Conservation (phyloP, 2,797 vertebrate genomes). For the Leptoclinus maculatus region DNA sequence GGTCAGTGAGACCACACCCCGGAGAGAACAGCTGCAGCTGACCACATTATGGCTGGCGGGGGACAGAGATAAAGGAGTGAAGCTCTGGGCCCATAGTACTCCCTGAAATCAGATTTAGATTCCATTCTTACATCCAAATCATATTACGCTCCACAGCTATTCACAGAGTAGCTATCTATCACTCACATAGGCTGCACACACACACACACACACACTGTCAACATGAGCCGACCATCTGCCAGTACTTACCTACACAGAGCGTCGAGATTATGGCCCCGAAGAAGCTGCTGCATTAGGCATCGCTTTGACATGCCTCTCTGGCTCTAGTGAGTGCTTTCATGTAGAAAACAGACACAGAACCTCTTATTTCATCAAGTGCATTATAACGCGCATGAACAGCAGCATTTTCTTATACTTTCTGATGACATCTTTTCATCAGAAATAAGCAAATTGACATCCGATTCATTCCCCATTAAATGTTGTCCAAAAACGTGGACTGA, state of each 20-base stretch:
- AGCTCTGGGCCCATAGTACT: constrained; percentile 68
- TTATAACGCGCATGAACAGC: constrained; percentile 21
- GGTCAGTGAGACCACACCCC: constrained; percentile 64
- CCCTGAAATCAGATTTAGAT: constrained; percentile 78
- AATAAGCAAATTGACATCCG: constrained; percentile 26
- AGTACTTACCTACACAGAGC: constrained; percentile 61
- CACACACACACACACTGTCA: constrained; percentile 49
- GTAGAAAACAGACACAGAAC: constrained; percentile 27
- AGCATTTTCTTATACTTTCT: background rate
- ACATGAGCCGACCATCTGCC: constrained; percentile 71
- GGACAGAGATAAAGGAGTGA: constrained; percentile 69
- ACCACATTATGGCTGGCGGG: constrained; percentile 63
- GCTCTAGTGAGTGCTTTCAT: constrained; percentile 9
- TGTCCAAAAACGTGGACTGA: constrained; percentile 17
- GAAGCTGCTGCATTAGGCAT: constrained; percentile 35
- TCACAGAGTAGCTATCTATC: constrained; percentile 73
- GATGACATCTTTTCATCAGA: constrained; percentile 35
- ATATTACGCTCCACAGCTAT: constrained; percentile 73
- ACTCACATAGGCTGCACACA: constrained; percentile 40
- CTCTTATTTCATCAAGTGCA: constrained; percentile 27
- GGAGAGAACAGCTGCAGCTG: constrained; percentile 56
- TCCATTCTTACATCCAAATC: constrained; percentile 77
- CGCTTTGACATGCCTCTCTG: constrained; percentile 35
- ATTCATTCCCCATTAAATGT: constrained; percentile 44
- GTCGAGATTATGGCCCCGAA: constrained; percentile 46